Conservation (phyloP, 2,888 invertebrate genomes). For the Nephrotoma appendiculata region DNA sequence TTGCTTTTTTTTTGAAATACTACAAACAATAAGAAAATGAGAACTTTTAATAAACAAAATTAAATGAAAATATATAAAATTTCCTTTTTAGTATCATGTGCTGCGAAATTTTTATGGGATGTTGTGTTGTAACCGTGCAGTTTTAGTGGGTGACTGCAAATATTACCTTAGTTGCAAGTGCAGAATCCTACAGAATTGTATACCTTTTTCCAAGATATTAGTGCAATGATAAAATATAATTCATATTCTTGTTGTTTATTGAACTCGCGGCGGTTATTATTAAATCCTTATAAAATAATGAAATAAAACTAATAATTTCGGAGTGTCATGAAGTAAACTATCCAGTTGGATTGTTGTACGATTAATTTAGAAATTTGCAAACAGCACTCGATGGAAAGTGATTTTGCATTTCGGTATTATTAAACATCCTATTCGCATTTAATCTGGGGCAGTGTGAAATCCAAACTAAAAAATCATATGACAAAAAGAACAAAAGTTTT, state of each 20-base stretch:
- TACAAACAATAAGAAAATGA: neutral
- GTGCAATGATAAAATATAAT: neutral
- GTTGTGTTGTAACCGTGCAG: neutral
- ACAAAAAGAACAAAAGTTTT: too few relatives aligned
- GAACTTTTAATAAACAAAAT: neutral
- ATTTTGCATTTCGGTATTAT: too few relatives aligned
- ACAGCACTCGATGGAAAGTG: too few relatives aligned
- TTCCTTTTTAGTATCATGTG: neutral
- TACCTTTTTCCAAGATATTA: neutral
- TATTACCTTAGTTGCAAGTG: neutral
- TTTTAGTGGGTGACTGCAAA: neutral
- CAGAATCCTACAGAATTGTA: neutral
- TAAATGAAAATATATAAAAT: neutral
- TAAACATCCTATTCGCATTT: too few relatives aligned
- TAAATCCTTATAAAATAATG: too few relatives aligned
- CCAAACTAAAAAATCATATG: too few relatives aligned
- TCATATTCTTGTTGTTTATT: neutral
- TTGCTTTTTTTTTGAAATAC: neutral
- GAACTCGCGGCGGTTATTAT: too few relatives aligned
- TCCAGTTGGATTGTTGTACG: too few relatives aligned
- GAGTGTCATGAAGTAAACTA: too few relatives aligned
- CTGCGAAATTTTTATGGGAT: neutral
- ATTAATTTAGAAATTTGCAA: too few relatives aligned
- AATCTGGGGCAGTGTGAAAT: too few relatives aligned
- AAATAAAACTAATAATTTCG: too few relatives aligned